phyloP scores from a whole-genome alignment of 2,113 vertebrate genomes.

The Scytalopus superciliaris region DNA sequence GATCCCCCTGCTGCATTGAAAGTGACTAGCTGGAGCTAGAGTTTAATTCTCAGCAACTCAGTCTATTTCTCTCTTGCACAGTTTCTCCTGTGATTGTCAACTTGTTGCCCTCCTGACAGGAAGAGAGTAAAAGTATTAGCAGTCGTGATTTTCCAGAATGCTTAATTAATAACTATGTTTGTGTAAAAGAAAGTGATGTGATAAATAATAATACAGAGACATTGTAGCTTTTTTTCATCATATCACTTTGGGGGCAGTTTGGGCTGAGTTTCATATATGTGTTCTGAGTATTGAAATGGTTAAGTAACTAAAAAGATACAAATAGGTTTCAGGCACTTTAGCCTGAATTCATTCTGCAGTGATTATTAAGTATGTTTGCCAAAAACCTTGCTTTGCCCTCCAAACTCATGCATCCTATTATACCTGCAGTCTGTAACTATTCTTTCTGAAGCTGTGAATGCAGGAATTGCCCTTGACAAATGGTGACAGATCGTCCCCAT shows the following conservation, averaged over 20 bases:
- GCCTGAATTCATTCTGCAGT: not conserved
- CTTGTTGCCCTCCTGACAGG: not conserved
- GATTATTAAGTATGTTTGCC: not conserved
- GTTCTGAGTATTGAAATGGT: not conserved
- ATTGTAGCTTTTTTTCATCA: not conserved
- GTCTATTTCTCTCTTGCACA: not conserved
- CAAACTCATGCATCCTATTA: not conserved
- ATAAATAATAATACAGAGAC: not conserved
- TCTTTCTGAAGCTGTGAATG: not conserved
- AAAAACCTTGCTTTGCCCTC: constrained; percentile 26
- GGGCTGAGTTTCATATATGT: not conserved
- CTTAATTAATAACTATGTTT: not conserved
- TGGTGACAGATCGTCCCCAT: not conserved
- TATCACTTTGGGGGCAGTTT: not conserved
- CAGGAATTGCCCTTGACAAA: not conserved
- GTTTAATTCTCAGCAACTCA: not conserved
- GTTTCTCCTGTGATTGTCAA: not conserved
- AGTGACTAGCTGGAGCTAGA: not conserved
- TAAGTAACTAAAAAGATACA: not conserved
- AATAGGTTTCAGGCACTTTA: not conserved
- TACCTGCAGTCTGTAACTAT: not conserved
- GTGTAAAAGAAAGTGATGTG: not conserved
- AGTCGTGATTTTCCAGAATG: not conserved
- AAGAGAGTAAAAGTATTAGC: not conserved
- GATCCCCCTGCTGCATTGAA: not conserved